Conservation (phyloP, 2,888 invertebrate species). For the Andricus quercusramuli region DNA sequence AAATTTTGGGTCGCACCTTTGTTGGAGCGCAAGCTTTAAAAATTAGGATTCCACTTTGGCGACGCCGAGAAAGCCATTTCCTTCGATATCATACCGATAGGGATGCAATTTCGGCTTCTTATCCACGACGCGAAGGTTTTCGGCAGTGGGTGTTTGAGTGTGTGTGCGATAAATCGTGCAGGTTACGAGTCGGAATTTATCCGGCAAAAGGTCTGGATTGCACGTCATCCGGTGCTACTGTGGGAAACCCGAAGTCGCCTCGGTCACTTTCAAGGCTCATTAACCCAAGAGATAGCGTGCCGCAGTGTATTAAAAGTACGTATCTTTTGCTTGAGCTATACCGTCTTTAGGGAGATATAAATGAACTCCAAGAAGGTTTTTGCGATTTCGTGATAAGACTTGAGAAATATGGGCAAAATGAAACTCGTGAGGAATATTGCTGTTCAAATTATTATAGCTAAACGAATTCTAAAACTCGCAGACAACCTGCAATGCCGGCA, state of each 20-base stretch:
- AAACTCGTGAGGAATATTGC: no score
- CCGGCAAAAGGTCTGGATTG: slow-evolving; percentile 52
- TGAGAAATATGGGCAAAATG: neutral
- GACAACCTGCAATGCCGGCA: no score
- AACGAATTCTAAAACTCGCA: no score
- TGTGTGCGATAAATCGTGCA: slow-evolving; percentile 55
- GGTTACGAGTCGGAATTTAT: slow-evolving; percentile 55
- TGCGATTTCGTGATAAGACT: neutral
- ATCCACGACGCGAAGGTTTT: slow-evolving; percentile 11
- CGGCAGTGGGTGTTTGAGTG: slow-evolving; percentile 39
- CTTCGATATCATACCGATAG: slow-evolving; percentile 33
- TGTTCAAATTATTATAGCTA: neutral
- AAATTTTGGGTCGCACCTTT: neutral
- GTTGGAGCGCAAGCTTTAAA: neutral
- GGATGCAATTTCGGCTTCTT: slow-evolving; percentile 30
- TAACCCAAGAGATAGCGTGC: slow-evolving; percentile 59
- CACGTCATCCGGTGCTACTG: slow-evolving; percentile 57
- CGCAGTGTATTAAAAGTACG: slow-evolving; percentile 49
- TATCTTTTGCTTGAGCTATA: neutral
- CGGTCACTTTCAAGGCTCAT: slow-evolving; percentile 58
- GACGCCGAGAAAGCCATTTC: slow-evolving; percentile 27
- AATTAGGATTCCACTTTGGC: slow-evolving; percentile 23
- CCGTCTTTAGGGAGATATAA: neutral
- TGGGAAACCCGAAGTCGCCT: slow-evolving; percentile 58
- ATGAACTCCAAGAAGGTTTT: neutral